A percentile compares a stretch with the other conserved stretches of the same genome.
These are phyloP conservation scores for Microctenopoma stevenorrisi DNA, from an alignment of 2,797 vertebrate species.

Conservation along the genomic window DNA sequence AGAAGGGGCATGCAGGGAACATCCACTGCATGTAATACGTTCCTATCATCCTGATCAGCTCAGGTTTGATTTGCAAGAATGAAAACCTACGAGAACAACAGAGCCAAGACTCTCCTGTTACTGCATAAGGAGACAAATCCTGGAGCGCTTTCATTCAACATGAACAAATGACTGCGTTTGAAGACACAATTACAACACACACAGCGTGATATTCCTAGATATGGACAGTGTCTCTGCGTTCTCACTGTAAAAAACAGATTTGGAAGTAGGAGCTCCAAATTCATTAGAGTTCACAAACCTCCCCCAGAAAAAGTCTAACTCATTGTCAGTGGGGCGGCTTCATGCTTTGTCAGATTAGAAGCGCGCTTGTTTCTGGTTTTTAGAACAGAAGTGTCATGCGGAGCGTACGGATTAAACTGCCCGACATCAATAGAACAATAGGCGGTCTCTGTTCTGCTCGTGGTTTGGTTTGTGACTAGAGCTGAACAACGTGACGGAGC, in stretches of 20 bases:
- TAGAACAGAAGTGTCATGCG: slow-evolving; percentile 27
- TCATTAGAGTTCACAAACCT: background rate
- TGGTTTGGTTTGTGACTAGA: background rate
- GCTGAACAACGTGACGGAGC: background rate
- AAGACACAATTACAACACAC: slow-evolving; percentile 27
- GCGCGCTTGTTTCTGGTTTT: slow-evolving; percentile 27
- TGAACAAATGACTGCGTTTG: slow-evolving; percentile 21
- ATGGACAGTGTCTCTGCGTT: slow-evolving; percentile 13
- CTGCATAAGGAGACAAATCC: slow-evolving; percentile 53
- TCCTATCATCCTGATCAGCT: slow-evolving; percentile 57
- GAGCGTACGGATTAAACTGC: slow-evolving; percentile 31
- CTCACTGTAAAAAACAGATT: slow-evolving; percentile 9
- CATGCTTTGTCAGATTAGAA: slow-evolving; percentile 45
- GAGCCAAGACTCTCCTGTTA: slow-evolving; percentile 30
- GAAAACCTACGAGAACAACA: slow-evolving; percentile 36
- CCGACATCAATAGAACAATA: slow-evolving; percentile 23
- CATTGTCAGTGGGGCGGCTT: slow-evolving; percentile 15
- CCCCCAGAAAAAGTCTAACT: background rate
- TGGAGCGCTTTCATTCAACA: slow-evolving; percentile 26
- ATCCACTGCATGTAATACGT: slow-evolving; percentile 31
- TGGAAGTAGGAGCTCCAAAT: slow-evolving; percentile 14
- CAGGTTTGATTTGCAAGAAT: slow-evolving; percentile 40
- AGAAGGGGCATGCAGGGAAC: slow-evolving; percentile 24
- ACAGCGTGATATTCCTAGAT: slow-evolving; percentile 13
- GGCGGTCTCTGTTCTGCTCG: background rate